phyloP scores from a whole-genome alignment of 53 echinoderm and acorn worm genomes.

The Glandiceps talaboti region DNA sequence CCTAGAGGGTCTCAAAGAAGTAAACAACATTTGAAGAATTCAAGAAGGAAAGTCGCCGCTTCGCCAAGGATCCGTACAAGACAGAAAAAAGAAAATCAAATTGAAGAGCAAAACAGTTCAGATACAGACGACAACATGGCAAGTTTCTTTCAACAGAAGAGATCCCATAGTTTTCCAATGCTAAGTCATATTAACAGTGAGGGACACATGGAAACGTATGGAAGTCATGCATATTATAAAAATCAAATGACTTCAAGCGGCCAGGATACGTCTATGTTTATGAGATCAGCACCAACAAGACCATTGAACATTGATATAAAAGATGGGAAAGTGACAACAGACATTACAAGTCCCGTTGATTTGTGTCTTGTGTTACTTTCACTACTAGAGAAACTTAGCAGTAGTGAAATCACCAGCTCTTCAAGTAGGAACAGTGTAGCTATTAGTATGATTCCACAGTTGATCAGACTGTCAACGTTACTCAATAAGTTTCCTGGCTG shows the following conservation, averaged over 20 bases:
- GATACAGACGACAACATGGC: neutral
- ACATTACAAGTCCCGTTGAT: constrained; percentile 45
- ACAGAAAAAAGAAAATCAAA: neutral
- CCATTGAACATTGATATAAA: neutral
- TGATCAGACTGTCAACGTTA: constrained; percentile 43
- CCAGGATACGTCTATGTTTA: neutral
- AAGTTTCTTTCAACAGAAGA: neutral
- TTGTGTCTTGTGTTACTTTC: constrained; percentile 75
- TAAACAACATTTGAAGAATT: neutral
- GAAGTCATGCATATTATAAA: neutral
- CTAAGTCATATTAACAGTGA: neutral
- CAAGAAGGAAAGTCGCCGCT: too few species aligned
- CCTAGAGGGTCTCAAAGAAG: too few species aligned
- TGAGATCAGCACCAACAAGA: neutral
- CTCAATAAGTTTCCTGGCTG: constrained; percentile 15
- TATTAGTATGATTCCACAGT: constrained; percentile 72
- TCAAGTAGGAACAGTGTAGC: constrained; percentile 58
- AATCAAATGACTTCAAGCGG: neutral
- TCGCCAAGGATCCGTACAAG: neutral
- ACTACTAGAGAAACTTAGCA: constrained; percentile 69
- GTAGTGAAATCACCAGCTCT: constrained; percentile 73
- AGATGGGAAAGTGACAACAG: neutral
- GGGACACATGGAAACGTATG: neutral
- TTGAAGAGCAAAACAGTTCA: neutral
- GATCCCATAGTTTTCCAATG: neutral